Base-by-base conservation (phyloP, 2,888 invertebrate genomes). In the Acronicta alni region DNA sequence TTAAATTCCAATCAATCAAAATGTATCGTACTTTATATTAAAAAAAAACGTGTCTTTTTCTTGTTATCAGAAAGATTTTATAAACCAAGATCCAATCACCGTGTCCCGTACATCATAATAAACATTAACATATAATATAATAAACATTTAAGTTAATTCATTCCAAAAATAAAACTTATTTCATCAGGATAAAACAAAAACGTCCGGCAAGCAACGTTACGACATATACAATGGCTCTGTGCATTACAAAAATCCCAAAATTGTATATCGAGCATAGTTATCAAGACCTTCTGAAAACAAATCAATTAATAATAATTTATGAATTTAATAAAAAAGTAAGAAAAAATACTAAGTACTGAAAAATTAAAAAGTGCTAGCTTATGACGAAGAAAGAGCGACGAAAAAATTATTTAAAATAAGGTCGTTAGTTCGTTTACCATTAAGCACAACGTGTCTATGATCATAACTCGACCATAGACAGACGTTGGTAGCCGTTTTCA, bases 401-500 rank as follows among this genome's bases (percentile, higher is more conserved):
- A 44, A 67, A 62, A 57, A 60, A 68, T 46, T 16, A 49, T 44
- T 8, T 15, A 42, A 58, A 58, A 55, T 39, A 63, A 49, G 46
- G 44, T 64, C 52, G 69, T 63, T 39, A 35, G 54, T 79, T 69
- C 65, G 77, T 80, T 90, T 91, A 91, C 90, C 91, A 86, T 85
- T 71, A 64, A 77, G 72, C 65, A 70, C 59, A 55, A 62, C 72
- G 65, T 62, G 77, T 85, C 81, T 86, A 79, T 82, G 82, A 80
- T 89, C 85, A 89, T 81, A 90, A 84, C 69, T 89, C 86, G 81
- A 88, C 89, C 89, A 90, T 84, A 83, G 89, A 81, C 83, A 91
- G 79, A 38, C 84, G 86, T 77, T 86, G 86, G 84, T 90, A 90
- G 79, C 78, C 80, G 71, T 82, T 82, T 80, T 86, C 89, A 84